Conservation (phyloP, 2,113 vertebrate species). For the Odontophorus gujanensis region DNA sequence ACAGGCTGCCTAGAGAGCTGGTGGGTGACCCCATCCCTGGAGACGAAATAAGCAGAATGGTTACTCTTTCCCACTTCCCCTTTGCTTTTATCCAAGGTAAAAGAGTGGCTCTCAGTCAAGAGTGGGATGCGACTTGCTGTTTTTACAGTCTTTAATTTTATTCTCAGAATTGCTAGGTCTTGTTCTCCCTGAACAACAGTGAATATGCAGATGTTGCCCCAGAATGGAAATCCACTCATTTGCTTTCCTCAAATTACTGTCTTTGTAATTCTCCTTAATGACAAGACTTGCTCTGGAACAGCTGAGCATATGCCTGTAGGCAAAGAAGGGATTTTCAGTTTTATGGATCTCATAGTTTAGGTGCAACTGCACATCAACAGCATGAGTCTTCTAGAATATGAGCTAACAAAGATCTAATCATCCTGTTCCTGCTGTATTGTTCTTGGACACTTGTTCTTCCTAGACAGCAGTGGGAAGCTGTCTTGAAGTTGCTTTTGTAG, state of each 20-base stretch:
- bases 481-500: neutral
- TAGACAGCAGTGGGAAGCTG: neutral
- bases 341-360: constrained; percentile 1
- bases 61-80: neutral
- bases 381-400: neutral
- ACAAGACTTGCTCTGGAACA: neutral
- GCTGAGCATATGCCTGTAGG: neutral
- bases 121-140: neutral
- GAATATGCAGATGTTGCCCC: constrained; percentile 33
- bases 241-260: neutral
- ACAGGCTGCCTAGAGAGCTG: no score
- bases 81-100: neutral
- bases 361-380: neutral
- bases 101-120: neutral
- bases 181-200: neutral
- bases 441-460: neutral
- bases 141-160: constrained; percentile 7
- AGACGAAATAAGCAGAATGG: neutral
- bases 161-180: constrained; percentile 1
- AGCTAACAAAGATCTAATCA: neutral
- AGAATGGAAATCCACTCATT: constrained; percentile 1
- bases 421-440: neutral
- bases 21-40: no score
- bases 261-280: constrained; percentile 41
- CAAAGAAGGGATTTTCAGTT: neutral